Percentiles rank a stretch among this genome's conserved stretches.
These are phyloP conservation scores for Acromyrmex echinatior DNA, from an alignment of 1,140 invertebrate species.

Conservation along the genomic window DNA sequence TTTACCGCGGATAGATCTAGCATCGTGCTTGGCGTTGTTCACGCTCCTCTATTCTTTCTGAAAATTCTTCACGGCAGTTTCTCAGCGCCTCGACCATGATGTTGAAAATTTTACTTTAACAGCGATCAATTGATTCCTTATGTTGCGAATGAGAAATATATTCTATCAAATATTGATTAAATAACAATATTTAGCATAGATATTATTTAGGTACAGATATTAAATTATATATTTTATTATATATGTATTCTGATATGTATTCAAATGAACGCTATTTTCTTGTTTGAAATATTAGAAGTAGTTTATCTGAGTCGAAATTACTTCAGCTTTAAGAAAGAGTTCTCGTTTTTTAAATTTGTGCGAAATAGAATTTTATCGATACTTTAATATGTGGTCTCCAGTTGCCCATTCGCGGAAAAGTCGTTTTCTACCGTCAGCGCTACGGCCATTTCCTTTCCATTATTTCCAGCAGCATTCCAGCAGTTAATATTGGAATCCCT, in stretches of 20 bases:
- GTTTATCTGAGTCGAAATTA: constrained; percentile 54
- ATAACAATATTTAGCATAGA: too few relatives aligned
- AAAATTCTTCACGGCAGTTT: constrained; percentile 45
- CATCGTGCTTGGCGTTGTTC: constrained; percentile 46
- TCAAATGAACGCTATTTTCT: constrained; percentile 23
- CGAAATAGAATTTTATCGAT: constrained; percentile 67
- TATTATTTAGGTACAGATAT: constrained; percentile 21
- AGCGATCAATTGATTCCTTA: constrained; percentile 25
- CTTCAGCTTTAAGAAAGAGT: constrained; percentile 37
- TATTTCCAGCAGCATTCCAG: constrained; percentile 71
- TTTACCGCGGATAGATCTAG: constrained; percentile 42
- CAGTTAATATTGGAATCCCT: constrained; percentile 80
- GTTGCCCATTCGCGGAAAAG: constrained; percentile 25
- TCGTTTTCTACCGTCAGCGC: constrained; percentile 50
- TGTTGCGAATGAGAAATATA: too few relatives aligned
- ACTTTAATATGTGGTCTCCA: constrained; percentile 26
- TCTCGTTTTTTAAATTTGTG: constrained; percentile 1
- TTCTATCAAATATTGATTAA: not conserved
- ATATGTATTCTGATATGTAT: not conserved
- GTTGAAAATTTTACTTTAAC: constrained; percentile 58
- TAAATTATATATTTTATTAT: not conserved
- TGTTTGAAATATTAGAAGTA: constrained; percentile 7
- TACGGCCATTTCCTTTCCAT: constrained; percentile 72
- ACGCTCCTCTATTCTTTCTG: constrained; percentile 3
- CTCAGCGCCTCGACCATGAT: not conserved